These are phyloP conservation scores for Pristionchus arcanus DNA, from an alignment of 2,888 invertebrate genomes.

Conservation along the genomic window DNA sequence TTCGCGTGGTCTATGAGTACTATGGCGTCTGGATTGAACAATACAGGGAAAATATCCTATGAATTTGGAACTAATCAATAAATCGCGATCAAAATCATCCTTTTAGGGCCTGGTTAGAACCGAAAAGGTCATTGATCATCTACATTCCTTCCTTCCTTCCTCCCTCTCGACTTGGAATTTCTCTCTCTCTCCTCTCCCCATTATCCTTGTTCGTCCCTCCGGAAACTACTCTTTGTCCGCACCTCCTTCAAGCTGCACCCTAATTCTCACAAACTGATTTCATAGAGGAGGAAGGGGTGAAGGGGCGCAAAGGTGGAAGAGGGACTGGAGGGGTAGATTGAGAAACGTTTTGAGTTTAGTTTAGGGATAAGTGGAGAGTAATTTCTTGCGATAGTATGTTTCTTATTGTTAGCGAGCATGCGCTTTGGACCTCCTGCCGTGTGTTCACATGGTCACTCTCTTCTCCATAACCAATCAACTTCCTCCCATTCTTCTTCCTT, in stretches of 20 bases:
- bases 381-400: not conserved
- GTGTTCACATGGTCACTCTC: not conserved
- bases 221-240: constrained; percentile 37
- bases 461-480: not conserved
- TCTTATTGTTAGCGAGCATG: too few species aligned
- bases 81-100: too few species aligned
- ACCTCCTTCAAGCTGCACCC: not conserved
- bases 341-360: not conserved
- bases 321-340: not conserved
- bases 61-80: too few species aligned
- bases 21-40: too few species aligned
- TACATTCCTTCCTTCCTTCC: not conserved
- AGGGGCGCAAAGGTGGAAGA: not conserved
- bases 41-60: too few species aligned
- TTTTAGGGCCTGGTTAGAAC: too few species aligned
- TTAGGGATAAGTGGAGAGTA: not conserved
- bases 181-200: not conserved
- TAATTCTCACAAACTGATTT: not conserved
- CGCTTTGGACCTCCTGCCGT: not conserved
- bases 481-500: constrained; percentile 1
- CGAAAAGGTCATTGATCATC: constrained; percentile 26
- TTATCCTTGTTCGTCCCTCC: not conserved
- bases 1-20: too few species aligned
- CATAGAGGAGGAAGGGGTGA: not conserved
- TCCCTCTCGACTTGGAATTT: constrained; percentile 9